Conservation (phyloP, 1,140 invertebrate species). For the Spodoptera frugiperda region DNA sequence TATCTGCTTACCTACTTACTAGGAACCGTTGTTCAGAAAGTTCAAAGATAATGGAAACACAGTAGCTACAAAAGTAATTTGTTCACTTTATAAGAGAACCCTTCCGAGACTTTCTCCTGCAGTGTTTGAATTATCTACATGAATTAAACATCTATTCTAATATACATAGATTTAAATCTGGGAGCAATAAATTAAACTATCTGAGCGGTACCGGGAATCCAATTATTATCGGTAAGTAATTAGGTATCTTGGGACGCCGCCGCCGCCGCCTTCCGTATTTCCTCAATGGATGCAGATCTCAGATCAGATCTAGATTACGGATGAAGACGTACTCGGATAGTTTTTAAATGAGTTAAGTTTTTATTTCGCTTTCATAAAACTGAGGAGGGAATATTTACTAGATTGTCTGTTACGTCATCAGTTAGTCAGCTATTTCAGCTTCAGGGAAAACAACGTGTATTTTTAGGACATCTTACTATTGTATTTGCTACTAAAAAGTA, state of each 20-base stretch:
- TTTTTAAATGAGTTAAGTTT: constrained; percentile 25
- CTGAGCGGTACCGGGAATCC: constrained; percentile 40
- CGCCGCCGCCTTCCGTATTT: constrained; percentile 31
- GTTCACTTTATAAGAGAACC: not conserved
- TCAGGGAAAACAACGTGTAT: not conserved
- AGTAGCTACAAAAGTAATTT: constrained; percentile 28
- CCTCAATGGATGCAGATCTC: constrained; percentile 45
- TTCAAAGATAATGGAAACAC: constrained; percentile 1
- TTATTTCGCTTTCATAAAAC: constrained; percentile 11
- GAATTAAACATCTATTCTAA: constrained; percentile 44
- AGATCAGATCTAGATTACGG: constrained; percentile 45
- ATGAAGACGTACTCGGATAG: constrained; percentile 29
- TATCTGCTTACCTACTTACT: not conserved
- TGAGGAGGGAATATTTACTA: constrained; percentile 11
- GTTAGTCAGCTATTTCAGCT: not conserved
- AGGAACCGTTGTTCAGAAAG: not conserved
- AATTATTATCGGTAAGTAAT: constrained; percentile 51
- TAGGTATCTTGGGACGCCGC: constrained; percentile 43
- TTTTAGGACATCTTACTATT: too few relatives aligned
- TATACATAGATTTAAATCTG: constrained; percentile 38
- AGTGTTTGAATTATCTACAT: constrained; percentile 24
- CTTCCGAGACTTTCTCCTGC: constrained; percentile 23
- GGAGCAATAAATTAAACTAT: constrained; percentile 41
- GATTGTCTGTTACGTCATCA: not conserved
- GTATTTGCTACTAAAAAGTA: too few relatives aligned